Conservation (phyloP, 2,888 invertebrate genomes). For the Glaucopsyche alexis region DNA sequence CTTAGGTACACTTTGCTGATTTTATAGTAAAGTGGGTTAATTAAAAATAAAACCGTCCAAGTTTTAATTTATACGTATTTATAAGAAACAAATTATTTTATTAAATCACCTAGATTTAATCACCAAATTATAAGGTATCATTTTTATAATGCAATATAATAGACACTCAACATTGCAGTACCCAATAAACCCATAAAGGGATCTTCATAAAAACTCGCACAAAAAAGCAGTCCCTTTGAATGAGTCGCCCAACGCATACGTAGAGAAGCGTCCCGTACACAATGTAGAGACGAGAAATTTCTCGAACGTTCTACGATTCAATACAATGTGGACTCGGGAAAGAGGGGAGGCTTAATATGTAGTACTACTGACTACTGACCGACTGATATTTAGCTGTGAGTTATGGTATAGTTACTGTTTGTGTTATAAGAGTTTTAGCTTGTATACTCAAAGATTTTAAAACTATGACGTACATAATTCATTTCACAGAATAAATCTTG, state of each 20-base stretch:
- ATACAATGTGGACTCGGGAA: background rate
- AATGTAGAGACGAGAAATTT: conserved; percentile 31
- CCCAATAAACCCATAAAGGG: background rate
- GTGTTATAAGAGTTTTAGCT: too few species aligned
- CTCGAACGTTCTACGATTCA: conserved; percentile 31
- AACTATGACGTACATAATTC: too few species aligned
- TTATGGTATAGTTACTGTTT: too few species aligned
- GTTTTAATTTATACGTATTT: too few species aligned
- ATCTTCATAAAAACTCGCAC: background rate
- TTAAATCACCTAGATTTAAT: background rate
- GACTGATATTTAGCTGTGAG: too few species aligned
- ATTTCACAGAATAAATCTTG: too few species aligned
- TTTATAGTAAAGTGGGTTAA: too few species aligned
- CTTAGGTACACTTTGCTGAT: too few species aligned
- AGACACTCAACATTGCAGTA: background rate
- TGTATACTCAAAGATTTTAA: too few species aligned
- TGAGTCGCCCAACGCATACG: background rate
- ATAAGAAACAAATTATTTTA: background rate
- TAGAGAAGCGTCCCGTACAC: background rate
- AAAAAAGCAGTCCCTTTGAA: conserved; percentile 1
- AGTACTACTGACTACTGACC: too few species aligned
- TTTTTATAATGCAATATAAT: too few species aligned
- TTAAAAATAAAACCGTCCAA: too few species aligned
- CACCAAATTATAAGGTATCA: background rate
- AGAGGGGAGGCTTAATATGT: conserved; percentile 19